Percentiles rank a stretch among this genome's conserved stretches.
These are phyloP conservation scores for Ephestia elutella DNA, from an alignment of 1,140 invertebrate species.

Conservation along the genomic window DNA sequence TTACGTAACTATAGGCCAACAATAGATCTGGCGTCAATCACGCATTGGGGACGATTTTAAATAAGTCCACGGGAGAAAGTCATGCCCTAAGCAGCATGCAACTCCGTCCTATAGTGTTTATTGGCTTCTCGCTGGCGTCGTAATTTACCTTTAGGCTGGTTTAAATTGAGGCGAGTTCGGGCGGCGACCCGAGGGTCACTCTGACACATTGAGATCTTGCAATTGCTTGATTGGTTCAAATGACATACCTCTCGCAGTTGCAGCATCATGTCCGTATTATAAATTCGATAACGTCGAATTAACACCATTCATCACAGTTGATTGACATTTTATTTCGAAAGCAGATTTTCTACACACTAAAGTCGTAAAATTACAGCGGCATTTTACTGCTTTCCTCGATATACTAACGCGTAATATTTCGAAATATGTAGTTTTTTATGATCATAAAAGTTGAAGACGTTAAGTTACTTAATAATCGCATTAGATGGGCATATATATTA, in stretches of 20 bases:
- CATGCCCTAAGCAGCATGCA: slow-evolving; percentile 31
- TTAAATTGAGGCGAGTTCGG: slow-evolving; percentile 37
- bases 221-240: slow-evolving; percentile 28
- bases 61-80: slow-evolving; percentile 68
- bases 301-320: slow-evolving; percentile 12
- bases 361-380: slow-evolving; percentile 9
- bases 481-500: slow-evolving; percentile 49
- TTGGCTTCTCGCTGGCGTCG: not conserved
- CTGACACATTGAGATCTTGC: slow-evolving; percentile 13
- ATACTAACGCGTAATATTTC: slow-evolving; percentile 15
- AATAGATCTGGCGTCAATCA: slow-evolving; percentile 59
- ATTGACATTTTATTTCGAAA: slow-evolving; percentile 17
- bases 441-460: slow-evolving; percentile 29
- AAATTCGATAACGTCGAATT: not conserved
- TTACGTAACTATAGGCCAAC: slow-evolving; percentile 60
- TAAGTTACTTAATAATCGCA: slow-evolving; percentile 48
- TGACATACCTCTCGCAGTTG: not conserved
- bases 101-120: not conserved
- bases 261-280: not conserved
- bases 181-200: slow-evolving; percentile 24
- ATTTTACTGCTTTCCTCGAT: not conserved
- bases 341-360: slow-evolving; percentile 14
- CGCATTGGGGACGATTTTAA: slow-evolving; percentile 65
- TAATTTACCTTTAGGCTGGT: slow-evolving; percentile 15
- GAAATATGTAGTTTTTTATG: slow-evolving; percentile 8